phyloP scores from a whole-genome alignment of 2,888 invertebrate genomes.

The Dryobotodes eremita region DNA sequence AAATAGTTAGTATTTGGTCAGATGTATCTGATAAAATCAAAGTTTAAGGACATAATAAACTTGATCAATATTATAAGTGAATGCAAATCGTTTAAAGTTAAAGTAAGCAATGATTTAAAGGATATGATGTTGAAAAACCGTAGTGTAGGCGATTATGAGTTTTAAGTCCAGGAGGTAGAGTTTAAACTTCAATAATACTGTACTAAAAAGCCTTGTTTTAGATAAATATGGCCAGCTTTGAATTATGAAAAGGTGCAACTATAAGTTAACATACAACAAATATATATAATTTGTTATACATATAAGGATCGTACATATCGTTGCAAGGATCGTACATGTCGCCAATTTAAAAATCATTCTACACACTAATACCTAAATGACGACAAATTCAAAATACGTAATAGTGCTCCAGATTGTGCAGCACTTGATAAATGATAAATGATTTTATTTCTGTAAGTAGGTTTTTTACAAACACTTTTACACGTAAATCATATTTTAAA shows the following conservation, averaged over 20 bases:
- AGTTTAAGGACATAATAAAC: constrained; percentile 81
- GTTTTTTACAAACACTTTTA: too few species aligned
- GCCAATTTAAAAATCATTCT: not conserved
- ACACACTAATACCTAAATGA: not conserved
- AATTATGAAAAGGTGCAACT: not conserved
- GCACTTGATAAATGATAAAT: not conserved
- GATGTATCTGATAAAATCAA: constrained; percentile 78
- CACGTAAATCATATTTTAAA: too few species aligned
- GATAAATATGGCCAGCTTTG: not conserved
- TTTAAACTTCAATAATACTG: not conserved
- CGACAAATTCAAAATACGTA: not conserved
- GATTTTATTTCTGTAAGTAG: too few species aligned
- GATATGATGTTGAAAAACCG: not conserved
- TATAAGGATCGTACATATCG: too few species aligned
- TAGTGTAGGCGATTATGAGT: not conserved
- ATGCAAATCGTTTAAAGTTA: constrained; percentile 55
- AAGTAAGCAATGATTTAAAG: constrained; percentile 9
- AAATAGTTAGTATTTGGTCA: constrained; percentile 77
- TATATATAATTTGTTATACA: not conserved
- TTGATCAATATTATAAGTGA: constrained; percentile 56
- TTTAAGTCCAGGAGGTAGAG: not conserved
- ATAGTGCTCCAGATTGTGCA: not conserved
- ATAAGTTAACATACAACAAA: not conserved
- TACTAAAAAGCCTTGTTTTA: not conserved
- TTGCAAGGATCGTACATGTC: too few species aligned